Base-by-base conservation (phyloP, 1,140 invertebrate species). In the Eciton burchellii region DNA sequence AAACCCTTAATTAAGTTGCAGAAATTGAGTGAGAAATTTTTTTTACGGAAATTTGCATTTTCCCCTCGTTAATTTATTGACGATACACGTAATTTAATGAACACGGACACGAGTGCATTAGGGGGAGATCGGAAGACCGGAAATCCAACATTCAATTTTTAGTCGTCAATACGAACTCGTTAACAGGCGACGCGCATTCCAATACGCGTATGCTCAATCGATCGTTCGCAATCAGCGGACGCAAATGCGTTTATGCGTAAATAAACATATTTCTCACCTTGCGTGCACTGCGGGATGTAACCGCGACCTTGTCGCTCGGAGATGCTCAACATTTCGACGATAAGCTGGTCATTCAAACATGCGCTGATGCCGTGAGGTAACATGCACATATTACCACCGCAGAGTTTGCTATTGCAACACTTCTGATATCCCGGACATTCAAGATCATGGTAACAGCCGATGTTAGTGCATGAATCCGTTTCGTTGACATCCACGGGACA, bases 381-480 rank as follows among this genome's bases (percentile, higher is more conserved):
- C 8, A 66, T 72, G 68, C 93, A 94, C 73, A 92, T 92, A n/a
- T 73, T 89, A 59, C 91, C 88, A 14, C 96, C 96, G 84, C 96
- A 97, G 63, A 95, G 94, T 14, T 96, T 95, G 57, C 95, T 97
- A 54, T 95, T 93, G 88, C 97, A 98, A 89, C 97, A 98, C 90
- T 97, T 98, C 85, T 97, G 95, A 88, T 97, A 95, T 0, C 96
- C 96, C 0, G 96, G 95, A 91, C 97, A 98, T 91, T 98, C 96
- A 41, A 97, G 90, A 87, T 98, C 97, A 83, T 97, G 96, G 35
- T 94, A 94, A 89, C 97, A 98, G 1, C 95, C 93, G 0, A 94
- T n/a, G 91, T 0, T 96, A n/a, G n/a, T 96, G 86, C 97, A 97
- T 1, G 43, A 9, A 21, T 4, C 5, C 24, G 43, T 43, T 8